phyloP scores from a whole-genome alignment of 2,113 vertebrate species.

The Cynocephalus volans region DNA sequence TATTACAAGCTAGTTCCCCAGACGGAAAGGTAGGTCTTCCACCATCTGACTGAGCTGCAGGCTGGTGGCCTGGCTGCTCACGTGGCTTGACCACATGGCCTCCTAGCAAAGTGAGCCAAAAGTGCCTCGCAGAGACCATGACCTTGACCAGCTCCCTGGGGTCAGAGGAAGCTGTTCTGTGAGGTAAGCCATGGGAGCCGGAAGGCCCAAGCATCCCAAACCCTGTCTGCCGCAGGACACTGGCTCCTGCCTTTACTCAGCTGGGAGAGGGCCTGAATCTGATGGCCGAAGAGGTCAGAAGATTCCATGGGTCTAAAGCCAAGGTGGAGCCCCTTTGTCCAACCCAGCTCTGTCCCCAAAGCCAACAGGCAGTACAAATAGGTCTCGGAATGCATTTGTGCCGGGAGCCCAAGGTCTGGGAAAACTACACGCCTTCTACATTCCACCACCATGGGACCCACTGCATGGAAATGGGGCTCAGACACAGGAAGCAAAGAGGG shows the following conservation, averaged over 20 bases:
- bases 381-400: neutral
- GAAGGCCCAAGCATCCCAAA: neutral
- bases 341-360: constrained; percentile 19
- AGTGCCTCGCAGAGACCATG: neutral
- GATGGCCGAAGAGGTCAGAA: neutral
- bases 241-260: neutral
- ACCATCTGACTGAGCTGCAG: neutral
- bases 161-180: neutral
- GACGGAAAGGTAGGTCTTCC: too few species aligned
- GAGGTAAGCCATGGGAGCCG: neutral
- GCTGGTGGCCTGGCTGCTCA: neutral
- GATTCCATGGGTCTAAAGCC: neutral
- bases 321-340: neutral
- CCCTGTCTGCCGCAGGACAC: neutral
- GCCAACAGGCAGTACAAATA: neutral
- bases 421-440: neutral
- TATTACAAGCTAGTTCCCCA: neutral
- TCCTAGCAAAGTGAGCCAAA: neutral
- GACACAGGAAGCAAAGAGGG: neutral
- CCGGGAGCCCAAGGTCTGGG: neutral
- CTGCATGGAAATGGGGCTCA: neutral
- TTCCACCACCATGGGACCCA: neutral
- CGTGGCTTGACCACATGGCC: neutral
- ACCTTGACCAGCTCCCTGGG: neutral
- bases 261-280: neutral